phyloP scores from a whole-genome alignment of 2,113 vertebrate genomes.

The Lampris megalopsis region DNA sequence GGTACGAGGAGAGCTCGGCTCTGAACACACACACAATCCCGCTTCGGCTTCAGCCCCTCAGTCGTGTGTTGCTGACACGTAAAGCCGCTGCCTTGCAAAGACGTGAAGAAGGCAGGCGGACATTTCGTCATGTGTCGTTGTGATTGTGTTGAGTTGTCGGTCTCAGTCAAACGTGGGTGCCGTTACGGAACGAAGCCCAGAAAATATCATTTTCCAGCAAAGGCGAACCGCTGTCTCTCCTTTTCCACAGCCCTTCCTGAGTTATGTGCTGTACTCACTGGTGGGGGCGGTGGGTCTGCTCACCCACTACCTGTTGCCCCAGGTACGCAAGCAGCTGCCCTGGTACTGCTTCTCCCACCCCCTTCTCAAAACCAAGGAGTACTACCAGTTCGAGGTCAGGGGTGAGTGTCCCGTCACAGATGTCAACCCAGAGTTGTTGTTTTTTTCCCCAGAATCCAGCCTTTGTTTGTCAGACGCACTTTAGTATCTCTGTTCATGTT shows the following conservation, averaged over 20 bases:
- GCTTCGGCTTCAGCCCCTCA: background rate
- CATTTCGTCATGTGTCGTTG: no score
- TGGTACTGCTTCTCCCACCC: conserved; percentile 99
- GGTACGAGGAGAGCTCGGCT: conserved; percentile 74
- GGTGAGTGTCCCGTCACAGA: conserved; percentile 81
- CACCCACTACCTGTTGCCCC: conserved; percentile 96
- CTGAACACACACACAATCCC: background rate
- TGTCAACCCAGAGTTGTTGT: background rate
- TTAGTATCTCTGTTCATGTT: background rate
- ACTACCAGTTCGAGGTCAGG: conserved; percentile 97
- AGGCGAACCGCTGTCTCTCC: background rate
- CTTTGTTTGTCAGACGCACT: background rate
- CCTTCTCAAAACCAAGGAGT: conserved; percentile 95
- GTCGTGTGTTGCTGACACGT: background rate
- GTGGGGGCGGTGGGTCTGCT: conserved; percentile 91
- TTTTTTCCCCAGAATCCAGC: background rate
- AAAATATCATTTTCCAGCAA: no score
- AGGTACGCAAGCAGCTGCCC: conserved; percentile 95
- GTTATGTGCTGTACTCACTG: conserved; percentile 92
- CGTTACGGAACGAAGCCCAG: no score
- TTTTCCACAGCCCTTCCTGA: conserved; percentile 89
- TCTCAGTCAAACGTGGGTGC: no score
- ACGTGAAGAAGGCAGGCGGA: no score
- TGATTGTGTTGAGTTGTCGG: no score
- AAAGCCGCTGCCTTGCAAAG: background rate